These are phyloP conservation scores for Deroplatys truncata DNA, from an alignment of 2,888 invertebrate genomes.

Conservation along the genomic window DNA sequence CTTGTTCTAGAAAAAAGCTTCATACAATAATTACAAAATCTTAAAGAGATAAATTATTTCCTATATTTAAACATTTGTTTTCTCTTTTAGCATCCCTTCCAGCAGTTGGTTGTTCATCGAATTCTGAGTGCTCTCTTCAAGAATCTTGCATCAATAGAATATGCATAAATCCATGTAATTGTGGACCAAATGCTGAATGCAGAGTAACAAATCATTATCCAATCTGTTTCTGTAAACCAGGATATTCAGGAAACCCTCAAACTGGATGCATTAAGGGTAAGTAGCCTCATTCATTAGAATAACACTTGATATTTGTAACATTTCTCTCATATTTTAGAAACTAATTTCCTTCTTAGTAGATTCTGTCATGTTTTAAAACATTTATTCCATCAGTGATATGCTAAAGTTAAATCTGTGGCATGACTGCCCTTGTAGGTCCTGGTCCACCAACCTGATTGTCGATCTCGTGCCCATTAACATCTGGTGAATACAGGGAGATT, in stretches of 20 bases:
- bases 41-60: no score
- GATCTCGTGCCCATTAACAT: no score
- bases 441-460: no score
- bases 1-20: no score
- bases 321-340: no score
- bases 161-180: slow-evolving; percentile 81
- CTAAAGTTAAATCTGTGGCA: no score
- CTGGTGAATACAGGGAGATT: no score
- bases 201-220: slow-evolving; percentile 79
- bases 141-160: slow-evolving; percentile 78
- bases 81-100: slow-evolving; percentile 37
- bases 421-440: no score
- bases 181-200: slow-evolving; percentile 79
- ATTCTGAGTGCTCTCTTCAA: slow-evolving; percentile 74
- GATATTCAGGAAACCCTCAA: slow-evolving; percentile 83
- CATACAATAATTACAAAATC: no score
- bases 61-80: not conserved
- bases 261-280: slow-evolving; percentile 69
- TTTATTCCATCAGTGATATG: no score
- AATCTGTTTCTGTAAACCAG: slow-evolving; percentile 75
- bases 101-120: slow-evolving; percentile 69
- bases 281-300: slow-evolving; percentile 33
- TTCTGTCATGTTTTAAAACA: no score
- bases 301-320: not conserved
- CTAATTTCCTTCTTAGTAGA: no score